Percentiles rank a stretch among this genome's conserved stretches.
phyloP scores from a whole-genome alignment of 2,888 invertebrate genomes.

The Pseudococcus longispinus region DNA sequence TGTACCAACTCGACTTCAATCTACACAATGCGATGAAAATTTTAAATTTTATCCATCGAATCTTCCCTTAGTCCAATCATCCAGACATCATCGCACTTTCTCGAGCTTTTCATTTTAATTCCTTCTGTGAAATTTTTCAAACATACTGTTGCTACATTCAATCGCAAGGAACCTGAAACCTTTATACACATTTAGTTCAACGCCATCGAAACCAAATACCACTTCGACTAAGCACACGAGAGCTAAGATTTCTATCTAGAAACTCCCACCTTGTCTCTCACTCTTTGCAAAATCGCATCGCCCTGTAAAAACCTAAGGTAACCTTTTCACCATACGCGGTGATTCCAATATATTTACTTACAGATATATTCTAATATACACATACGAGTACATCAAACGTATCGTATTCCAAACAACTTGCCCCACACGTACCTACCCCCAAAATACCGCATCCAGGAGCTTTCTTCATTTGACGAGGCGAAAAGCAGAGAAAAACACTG shows the following conservation, averaged over 20 bases:
- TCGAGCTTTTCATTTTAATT: too few relatives aligned
- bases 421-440: not conserved
- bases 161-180: not conserved
- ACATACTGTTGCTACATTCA: not conserved
- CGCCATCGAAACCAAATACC: not conserved
- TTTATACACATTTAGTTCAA: not conserved
- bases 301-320: not conserved
- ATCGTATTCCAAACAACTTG: not conserved
- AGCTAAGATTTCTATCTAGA: too few relatives aligned
- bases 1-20: too few relatives aligned
- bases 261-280: not conserved
- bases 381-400: not conserved
- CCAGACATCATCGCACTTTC: too few relatives aligned
- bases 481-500: conserved; percentile 14
- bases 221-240: too few relatives aligned
- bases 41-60: too few relatives aligned
- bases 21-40: too few relatives aligned
- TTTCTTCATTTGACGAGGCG: not conserved
- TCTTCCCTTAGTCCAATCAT: too few relatives aligned
- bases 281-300: not conserved
- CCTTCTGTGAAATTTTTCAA: too few relatives aligned
- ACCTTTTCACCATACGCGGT: not conserved
- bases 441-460: not conserved
- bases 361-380: not conserved
- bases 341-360: not conserved